A percentile compares a stretch with the other conserved stretches of the same genome.
Conservation (phyloP, 2,797 vertebrate genomes). For the Iguana delicatissima region DNA sequence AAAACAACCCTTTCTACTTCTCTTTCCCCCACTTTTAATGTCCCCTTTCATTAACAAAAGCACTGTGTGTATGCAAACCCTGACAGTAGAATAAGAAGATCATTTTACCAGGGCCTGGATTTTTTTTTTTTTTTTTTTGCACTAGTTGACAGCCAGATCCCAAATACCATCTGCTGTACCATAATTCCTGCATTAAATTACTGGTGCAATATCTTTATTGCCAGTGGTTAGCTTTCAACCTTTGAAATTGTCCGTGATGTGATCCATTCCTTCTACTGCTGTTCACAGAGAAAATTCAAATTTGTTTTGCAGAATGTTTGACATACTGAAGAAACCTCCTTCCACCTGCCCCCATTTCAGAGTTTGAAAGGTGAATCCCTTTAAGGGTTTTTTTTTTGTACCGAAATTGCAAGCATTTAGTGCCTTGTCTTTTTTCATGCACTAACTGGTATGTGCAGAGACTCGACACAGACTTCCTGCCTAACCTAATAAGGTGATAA, state of each 20-base stretch:
- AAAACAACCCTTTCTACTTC: constrained; percentile 12
- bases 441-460: neutral
- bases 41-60: constrained; percentile 47
- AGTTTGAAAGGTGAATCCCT: constrained; percentile 11
- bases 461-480: constrained; percentile 28
- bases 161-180: constrained; percentile 62
- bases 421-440: constrained; percentile 24
- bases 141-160: constrained; percentile 57
- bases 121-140: neutral
- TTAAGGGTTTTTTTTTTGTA: constrained; percentile 8
- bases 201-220: constrained; percentile 67
- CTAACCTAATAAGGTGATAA: constrained; percentile 39
- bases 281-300: constrained; percentile 63
- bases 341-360: constrained; percentile 1
- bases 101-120: constrained; percentile 44
- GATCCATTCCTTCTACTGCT: constrained; percentile 59
- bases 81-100: constrained; percentile 47
- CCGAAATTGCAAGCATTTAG: constrained; percentile 1
- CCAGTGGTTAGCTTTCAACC: constrained; percentile 63
- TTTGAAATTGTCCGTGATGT: constrained; percentile 69
- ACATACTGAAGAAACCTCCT: constrained; percentile 8
- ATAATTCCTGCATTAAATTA: constrained; percentile 69
- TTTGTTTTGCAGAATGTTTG: constrained; percentile 69
- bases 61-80: constrained; percentile 40
- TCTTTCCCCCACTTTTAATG: neutral